Conservation (phyloP, 2,797 vertebrate genomes). For the Dendrocincla tyrannina region DNA sequence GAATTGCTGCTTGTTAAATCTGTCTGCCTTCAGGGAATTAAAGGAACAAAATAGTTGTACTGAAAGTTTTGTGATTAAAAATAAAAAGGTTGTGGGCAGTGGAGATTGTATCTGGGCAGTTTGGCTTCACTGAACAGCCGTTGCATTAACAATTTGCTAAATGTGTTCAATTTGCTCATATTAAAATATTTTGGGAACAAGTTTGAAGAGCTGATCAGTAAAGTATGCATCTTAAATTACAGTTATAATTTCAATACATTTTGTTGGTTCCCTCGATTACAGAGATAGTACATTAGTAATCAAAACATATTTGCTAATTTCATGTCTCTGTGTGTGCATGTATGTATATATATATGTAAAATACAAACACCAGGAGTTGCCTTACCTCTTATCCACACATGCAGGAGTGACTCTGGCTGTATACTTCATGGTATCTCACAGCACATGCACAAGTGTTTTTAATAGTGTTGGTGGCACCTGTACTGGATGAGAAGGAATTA, state of each 20-base stretch:
- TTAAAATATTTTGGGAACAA: not conserved
- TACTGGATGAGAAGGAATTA: not conserved
- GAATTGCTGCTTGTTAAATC: constrained; percentile 9
- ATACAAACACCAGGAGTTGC: not conserved
- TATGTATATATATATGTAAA: not conserved
- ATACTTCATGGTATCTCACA: not conserved
- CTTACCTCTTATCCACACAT: not conserved
- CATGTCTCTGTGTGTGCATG: not conserved
- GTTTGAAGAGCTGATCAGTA: not conserved
- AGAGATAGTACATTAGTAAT: not conserved
- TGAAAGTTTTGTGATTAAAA: constrained; percentile 21
- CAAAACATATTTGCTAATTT: not conserved
- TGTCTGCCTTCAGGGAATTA: not conserved
- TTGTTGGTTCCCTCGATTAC: not conserved
- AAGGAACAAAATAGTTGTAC: not conserved
- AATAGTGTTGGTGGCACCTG: not conserved
- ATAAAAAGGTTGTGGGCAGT: constrained; percentile 4
- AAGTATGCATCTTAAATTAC: not conserved
- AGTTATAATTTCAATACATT: not conserved
- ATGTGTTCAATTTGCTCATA: not conserved
- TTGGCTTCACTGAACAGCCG: not conserved
- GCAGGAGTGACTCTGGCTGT: not conserved
- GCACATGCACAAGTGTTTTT: not conserved
- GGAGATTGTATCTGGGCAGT: constrained; percentile 25
- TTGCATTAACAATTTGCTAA: not conserved